A percentile compares a stretch with the other conserved stretches of the same genome.
phyloP scores from a whole-genome alignment of 2,888 invertebrate species.

The Aradus depressus region DNA sequence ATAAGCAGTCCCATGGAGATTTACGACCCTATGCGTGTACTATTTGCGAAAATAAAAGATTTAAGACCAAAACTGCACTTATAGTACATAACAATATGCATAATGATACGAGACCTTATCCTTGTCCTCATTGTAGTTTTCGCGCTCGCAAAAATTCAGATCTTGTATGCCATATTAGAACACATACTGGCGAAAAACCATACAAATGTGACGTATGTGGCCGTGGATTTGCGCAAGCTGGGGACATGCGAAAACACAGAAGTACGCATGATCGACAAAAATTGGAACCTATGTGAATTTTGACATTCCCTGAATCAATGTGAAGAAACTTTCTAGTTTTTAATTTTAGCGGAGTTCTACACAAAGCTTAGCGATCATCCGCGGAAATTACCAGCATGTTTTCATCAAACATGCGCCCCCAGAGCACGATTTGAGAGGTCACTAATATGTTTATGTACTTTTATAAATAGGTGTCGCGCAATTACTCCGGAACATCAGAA shows the following conservation, averaged over 20 bases:
- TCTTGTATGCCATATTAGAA: slow-evolving; percentile 26
- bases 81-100: slow-evolving; percentile 27
- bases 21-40: slow-evolving; percentile 31
- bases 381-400: too few species aligned
- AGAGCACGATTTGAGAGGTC: too few species aligned
- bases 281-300: slow-evolving; percentile 2
- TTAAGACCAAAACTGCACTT: slow-evolving; percentile 26
- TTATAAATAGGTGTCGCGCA: too few species aligned
- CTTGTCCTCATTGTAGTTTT: slow-evolving; percentile 28
- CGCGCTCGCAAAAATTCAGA: slow-evolving; percentile 30
- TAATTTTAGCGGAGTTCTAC: too few species aligned
- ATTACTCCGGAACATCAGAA: too few species aligned
- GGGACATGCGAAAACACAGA: slow-evolving; percentile 33
- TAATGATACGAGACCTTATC: slow-evolving; percentile 28
- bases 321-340: too few species aligned
- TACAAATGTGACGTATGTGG: slow-evolving; percentile 29
- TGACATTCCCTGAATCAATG: too few species aligned
- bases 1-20: slow-evolving; percentile 29
- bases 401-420: too few species aligned
- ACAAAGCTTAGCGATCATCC: too few species aligned
- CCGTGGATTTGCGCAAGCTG: slow-evolving; percentile 33
- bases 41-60: slow-evolving; percentile 27
- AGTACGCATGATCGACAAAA: slow-evolving; percentile 25
- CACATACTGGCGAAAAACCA: slow-evolving; percentile 29
- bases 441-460: too few species aligned